Conservation (phyloP, 2,888 invertebrate genomes). For the Geophilus truncorum region DNA sequence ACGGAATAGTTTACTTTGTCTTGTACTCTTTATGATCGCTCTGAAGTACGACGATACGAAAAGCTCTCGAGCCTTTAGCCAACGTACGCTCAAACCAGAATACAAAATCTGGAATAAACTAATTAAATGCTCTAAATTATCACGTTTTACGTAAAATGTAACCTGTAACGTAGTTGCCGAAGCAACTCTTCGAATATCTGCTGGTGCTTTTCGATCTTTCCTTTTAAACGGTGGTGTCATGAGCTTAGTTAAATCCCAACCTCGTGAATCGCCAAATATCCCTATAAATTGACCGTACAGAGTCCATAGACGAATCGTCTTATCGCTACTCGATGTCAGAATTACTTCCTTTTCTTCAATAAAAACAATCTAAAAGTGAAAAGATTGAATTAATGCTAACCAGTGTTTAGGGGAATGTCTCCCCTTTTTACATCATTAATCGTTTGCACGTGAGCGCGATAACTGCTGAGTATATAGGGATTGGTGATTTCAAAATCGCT, state of each 20-base stretch:
- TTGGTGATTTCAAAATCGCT: background rate
- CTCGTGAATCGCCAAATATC: slow-evolving; percentile 27
- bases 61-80: background rate
- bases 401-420: too few species aligned
- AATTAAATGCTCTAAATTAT: too few species aligned
- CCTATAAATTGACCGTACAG: slow-evolving; percentile 3
- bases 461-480: background rate
- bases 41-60: too few species aligned
- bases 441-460: background rate
- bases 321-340: background rate
- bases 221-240: background rate
- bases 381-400: background rate
- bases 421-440: too few species aligned
- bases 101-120: background rate
- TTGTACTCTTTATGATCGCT: background rate
- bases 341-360: background rate
- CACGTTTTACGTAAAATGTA: too few species aligned
- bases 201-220: background rate
- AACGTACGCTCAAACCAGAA: background rate
- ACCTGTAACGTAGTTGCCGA: background rate
- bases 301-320: background rate
- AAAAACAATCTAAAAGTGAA: background rate
- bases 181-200: background rate
- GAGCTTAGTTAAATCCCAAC: background rate
- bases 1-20: background rate